A percentile compares a stretch with the other conserved stretches of the same genome.
These are phyloP conservation scores for Geopemphigus sp. DNA, from an alignment of 1,140 invertebrate species.

Conservation along the genomic window DNA sequence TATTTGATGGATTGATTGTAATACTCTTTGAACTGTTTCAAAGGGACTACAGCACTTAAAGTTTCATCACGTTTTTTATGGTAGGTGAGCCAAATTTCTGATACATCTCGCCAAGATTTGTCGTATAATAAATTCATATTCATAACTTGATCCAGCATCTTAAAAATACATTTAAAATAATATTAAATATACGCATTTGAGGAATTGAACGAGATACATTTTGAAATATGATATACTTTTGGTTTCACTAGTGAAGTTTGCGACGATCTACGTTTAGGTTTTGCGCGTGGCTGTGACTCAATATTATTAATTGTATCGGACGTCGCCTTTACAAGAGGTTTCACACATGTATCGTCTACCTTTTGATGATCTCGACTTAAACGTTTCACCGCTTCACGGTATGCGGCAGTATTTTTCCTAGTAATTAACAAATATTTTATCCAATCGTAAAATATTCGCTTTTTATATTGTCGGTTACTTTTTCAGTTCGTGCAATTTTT, in stretches of 20 bases:
- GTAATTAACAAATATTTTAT: no score
- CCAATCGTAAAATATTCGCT: not conserved
- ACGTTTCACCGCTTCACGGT: not conserved
- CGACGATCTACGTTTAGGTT: constrained; percentile 21
- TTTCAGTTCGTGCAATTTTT: constrained; percentile 22
- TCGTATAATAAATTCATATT: constrained; percentile 16
- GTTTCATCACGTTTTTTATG: constrained; percentile 24
- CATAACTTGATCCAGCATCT: constrained; percentile 19
- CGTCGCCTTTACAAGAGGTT: not conserved
- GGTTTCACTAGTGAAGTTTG: constrained; percentile 10
- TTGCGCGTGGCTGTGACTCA: not conserved
- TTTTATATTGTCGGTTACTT: not conserved
- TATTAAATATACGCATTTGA: no score
- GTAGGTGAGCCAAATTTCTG: constrained; percentile 3
- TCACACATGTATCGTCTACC: not conserved
- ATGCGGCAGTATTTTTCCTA: constrained; percentile 2
- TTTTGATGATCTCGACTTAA: not conserved
- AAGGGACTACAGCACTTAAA: constrained; percentile 13
- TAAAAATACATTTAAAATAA: not conserved
- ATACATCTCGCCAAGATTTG: constrained; percentile 14
- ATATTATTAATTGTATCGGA: not conserved
- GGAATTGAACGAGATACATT: no score
- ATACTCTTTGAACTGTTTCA: not conserved
- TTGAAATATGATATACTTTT: not conserved
- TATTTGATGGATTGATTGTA: constrained; percentile 20